phyloP scores from a whole-genome alignment of 1,140 invertebrate species.

The Anoplophora glabripennis region DNA sequence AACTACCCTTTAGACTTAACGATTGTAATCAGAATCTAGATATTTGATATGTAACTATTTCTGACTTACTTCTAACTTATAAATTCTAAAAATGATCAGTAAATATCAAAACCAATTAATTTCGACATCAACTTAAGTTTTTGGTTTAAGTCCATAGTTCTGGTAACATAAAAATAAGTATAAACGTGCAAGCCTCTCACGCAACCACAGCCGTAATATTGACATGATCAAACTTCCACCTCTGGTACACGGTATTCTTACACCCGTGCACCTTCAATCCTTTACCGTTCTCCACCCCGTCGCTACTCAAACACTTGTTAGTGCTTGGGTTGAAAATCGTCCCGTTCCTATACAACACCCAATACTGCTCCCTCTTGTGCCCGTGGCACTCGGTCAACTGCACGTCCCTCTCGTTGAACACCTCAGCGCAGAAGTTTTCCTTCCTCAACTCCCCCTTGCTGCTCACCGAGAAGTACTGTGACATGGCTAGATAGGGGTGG shows the following conservation, averaged over 20 bases:
- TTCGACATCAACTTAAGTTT: no score
- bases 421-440: slow-evolving; percentile 70
- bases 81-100: no score
- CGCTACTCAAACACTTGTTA: slow-evolving; percentile 43
- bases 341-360: slow-evolving; percentile 50
- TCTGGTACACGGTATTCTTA: slow-evolving; percentile 37
- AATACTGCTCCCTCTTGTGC: slow-evolving; percentile 57
- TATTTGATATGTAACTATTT: no score
- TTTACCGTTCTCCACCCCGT: slow-evolving; percentile 42
- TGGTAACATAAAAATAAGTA: no score
- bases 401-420: slow-evolving; percentile 46
- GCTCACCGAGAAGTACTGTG: slow-evolving; percentile 73
- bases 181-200: neutral
- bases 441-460: slow-evolving; percentile 68
- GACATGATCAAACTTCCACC: slow-evolving; percentile 43
- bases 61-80: no score
- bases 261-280: slow-evolving; percentile 42
- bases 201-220: slow-evolving; percentile 37
- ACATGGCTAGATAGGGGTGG: slow-evolving; percentile 64
- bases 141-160: no score
- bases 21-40: no score
- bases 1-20: no score
- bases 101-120: no score
- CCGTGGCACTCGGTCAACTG: slow-evolving; percentile 57
- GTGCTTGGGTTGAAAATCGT: slow-evolving; percentile 41